Conservation (phyloP, 30 jellyfish, hydroid and myxozoan genomes). For the Chironex yamaguchii region DNA sequence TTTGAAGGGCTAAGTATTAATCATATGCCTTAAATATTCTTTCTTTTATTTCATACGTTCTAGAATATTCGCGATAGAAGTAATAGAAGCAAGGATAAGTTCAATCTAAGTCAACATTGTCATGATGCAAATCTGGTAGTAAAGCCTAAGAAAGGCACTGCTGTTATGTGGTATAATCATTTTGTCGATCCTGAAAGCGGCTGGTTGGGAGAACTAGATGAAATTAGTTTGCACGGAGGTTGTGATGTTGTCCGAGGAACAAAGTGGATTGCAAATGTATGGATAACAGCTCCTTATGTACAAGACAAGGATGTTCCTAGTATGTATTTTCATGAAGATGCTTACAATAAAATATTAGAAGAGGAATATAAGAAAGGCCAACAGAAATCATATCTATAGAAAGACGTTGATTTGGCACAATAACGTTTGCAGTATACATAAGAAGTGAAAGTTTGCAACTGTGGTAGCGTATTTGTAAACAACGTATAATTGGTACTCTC, state of each 20-base stretch:
- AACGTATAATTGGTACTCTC: too few relatives aligned
- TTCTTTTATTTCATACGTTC: conserved; percentile 11
- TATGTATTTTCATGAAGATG: conserved; percentile 84
- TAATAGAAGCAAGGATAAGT: conserved; percentile 69
- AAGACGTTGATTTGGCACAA: too few relatives aligned
- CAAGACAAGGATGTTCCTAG: conserved; percentile 62
- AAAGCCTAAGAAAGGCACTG: conserved; percentile 83
- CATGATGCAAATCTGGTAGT: conserved; percentile 81
- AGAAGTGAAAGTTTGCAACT: too few relatives aligned
- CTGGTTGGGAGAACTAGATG: conserved; percentile 96
- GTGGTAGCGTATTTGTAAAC: too few relatives aligned
- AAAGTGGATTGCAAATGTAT: conserved; percentile 96
- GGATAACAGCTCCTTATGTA: conserved; percentile 98
- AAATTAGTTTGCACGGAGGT: conserved; percentile 95
- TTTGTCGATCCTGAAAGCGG: conserved; percentile 78
- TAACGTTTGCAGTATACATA: too few relatives aligned
- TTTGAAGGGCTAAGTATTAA: not conserved
- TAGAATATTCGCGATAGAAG: conserved; percentile 62
- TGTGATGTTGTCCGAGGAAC: conserved; percentile 97
- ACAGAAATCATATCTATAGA: too few relatives aligned
- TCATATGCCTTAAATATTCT: not conserved
- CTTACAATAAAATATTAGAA: too few relatives aligned
- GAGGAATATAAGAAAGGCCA: too few relatives aligned
- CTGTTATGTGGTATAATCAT: conserved; percentile 98
- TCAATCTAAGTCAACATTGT: conserved; percentile 88